Percentiles rank a stretch among this genome's conserved stretches.
Evolutionary conservation across 2,113 vertebrate species (phyloP).

Genomic region (Lagopus leucura): DNA sequence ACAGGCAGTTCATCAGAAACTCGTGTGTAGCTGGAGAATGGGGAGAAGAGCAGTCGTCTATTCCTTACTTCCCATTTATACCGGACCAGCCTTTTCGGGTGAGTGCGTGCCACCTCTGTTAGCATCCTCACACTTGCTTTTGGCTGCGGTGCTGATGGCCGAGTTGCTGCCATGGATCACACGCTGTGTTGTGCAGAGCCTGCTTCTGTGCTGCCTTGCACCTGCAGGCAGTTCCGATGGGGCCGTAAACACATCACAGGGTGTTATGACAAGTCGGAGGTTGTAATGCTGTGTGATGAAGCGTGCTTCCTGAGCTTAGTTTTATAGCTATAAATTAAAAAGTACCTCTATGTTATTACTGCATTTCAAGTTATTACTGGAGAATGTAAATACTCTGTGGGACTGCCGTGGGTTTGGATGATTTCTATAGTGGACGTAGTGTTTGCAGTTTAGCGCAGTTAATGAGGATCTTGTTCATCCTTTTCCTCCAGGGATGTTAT

Average conservation of each 20-base stretch:
- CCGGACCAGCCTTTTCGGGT: constrained; percentile 98
- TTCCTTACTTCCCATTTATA: constrained; percentile 96
- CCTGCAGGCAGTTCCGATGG: background rate
- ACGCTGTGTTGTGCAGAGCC: background rate
- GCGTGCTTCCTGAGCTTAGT: background rate
- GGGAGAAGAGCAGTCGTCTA: constrained; percentile 90
- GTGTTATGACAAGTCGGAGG: background rate
- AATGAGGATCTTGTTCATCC: constrained; percentile 36
- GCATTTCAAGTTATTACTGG: constrained; percentile 25
- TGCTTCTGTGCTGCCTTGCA: background rate
- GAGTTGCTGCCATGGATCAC: background rate
- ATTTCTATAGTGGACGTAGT: background rate
- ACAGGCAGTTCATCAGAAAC: constrained; percentile 91
- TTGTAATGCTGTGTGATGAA: background rate
- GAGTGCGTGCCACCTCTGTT: constrained; percentile 40
- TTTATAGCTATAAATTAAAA: constrained; percentile 60
- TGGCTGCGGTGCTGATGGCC: background rate
- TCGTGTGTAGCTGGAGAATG: constrained; percentile 91
- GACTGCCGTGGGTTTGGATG: background rate
- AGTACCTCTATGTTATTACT: constrained; percentile 32
- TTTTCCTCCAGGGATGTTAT: background rate
- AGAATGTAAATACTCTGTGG: constrained; percentile 36
- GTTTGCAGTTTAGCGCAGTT: constrained; percentile 11
- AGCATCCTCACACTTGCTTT: accelerated
- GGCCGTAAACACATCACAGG: background rate